These are phyloP conservation scores for Proteles cristata DNA, from an alignment of 2,113 vertebrate genomes.

Conservation along the genomic window DNA sequence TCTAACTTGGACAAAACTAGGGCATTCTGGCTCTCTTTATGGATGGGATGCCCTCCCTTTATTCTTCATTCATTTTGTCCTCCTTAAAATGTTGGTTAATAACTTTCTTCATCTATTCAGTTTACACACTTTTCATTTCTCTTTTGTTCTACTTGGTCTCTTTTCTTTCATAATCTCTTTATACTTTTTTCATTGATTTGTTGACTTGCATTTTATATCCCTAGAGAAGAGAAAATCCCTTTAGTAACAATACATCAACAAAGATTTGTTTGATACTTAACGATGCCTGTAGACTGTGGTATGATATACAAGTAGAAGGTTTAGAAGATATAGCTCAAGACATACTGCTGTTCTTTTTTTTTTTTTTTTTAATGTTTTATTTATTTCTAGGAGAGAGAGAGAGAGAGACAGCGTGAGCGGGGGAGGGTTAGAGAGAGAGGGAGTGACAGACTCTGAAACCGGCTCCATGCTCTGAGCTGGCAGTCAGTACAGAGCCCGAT, in stretches of 20 bases:
- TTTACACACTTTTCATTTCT: background rate
- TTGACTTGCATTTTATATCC: background rate
- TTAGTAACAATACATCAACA: constrained; percentile 9
- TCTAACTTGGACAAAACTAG: background rate
- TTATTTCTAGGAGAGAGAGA: no score
- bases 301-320: background rate
- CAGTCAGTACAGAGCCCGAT: no score
- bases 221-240: background rate
- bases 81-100: background rate
- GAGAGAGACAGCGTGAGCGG: no score
- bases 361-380: no score
- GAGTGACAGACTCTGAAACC: no score
- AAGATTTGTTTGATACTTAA: background rate
- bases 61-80: background rate
- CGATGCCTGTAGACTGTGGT: background rate
- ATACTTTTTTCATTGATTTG: background rate
- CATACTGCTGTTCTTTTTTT: background rate
- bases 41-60: background rate
- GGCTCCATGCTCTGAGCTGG: no score
- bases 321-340: background rate
- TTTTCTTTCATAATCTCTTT: background rate
- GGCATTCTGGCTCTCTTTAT: background rate
- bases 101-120: background rate
- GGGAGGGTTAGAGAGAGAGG: no score
- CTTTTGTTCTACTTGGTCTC: background rate